A percentile compares a stretch with the other conserved stretches of the same genome.
Evolutionary conservation across 2,888 invertebrate genomes (phyloP).

Genomic region (Pyrochroa serraticornis): DNA sequence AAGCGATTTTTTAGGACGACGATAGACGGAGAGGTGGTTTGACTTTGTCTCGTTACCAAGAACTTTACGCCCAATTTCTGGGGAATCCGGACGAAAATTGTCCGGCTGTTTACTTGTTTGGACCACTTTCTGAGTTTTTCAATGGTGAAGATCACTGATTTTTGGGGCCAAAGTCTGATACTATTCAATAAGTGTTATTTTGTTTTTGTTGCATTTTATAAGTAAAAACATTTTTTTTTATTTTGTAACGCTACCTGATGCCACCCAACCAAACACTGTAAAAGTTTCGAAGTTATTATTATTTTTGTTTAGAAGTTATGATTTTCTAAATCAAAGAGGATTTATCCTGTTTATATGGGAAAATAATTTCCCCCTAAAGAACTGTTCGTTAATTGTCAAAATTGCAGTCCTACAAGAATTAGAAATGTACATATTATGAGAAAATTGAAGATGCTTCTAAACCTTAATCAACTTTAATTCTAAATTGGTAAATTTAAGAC

Average conservation of each 20-base stretch:
- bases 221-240: not conserved
- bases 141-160: conserved; percentile 20
- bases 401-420: too few relatives aligned
- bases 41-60: conserved; percentile 79
- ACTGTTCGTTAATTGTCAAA: too few relatives aligned
- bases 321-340: too few relatives aligned
- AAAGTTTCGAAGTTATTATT: too few relatives aligned
- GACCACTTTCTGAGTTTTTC: conserved; percentile 68
- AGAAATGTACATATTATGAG: too few relatives aligned
- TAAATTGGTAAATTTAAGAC: too few relatives aligned
- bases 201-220: conserved; percentile 23
- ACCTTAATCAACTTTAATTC: too few relatives aligned
- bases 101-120: conserved; percentile 78
- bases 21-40: conserved; percentile 81
- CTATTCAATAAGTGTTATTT: conserved; percentile 18
- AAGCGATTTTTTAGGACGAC: conserved; percentile 70
- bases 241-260: not conserved
- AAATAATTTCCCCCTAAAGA: too few relatives aligned
- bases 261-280: too few relatives aligned
- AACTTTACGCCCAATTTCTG: conserved; percentile 81
- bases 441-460: too few relatives aligned
- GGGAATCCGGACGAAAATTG: conserved; percentile 77
- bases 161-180: conserved; percentile 4
- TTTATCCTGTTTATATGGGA: too few relatives aligned
- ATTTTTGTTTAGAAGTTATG: too few relatives aligned